Evolutionary conservation across 2,888 invertebrate species (phyloP), one percentile per base, ranked within the genome.

Genomic region (Melanophora roralis): DNA sequence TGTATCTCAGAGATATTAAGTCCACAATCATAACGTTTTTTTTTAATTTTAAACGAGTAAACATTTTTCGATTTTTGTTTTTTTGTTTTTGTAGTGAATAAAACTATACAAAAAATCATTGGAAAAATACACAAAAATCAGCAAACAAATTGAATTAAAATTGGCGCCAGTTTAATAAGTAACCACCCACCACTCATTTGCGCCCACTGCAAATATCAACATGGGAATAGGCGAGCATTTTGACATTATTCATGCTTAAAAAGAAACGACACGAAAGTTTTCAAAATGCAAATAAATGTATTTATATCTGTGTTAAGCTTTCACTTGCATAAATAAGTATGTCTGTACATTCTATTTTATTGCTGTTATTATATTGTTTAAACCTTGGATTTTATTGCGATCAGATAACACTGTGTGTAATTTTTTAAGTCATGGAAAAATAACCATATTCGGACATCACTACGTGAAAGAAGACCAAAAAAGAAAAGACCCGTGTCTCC

Each of bases 121-220:
- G 6, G 49, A 51, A 64, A 64, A 5, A 64, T 23, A 36, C 34
- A 36, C 36, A 72, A 73, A 73, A 73, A 47, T 57, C 47, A 19
- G 19, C 27, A 73, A 73, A 73, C 57, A 57, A 64, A 64, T 73
- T 64, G 72, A 64, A 73, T 73, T 55, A 47, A 64, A 73, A 73
- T 64, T 73, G 53, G 9, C 62, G 62, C 12, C 62, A 72, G 62
- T 53, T 11, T 19, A 60, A 14, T 34, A 14, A 11, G 38, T 12
- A 12, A 12, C 11, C 6, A 36, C 57, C 34, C 12, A 16, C 4
- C 49, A 23, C 23, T 11, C 12, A 21, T 1, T 43, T n/a, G n/a
- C 3, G 43, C 16, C 6, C 49, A 21, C n/a, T n/a, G 11, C 11
- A 6, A 36, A 36, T 36, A 11, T 8, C 36, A 36, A 36, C 36